Percentiles rank a stretch among this genome's conserved stretches.
Evolutionary conservation across 1,140 invertebrate genomes (phyloP).

Genomic region (Macrobrachium rosenbergii): DNA sequence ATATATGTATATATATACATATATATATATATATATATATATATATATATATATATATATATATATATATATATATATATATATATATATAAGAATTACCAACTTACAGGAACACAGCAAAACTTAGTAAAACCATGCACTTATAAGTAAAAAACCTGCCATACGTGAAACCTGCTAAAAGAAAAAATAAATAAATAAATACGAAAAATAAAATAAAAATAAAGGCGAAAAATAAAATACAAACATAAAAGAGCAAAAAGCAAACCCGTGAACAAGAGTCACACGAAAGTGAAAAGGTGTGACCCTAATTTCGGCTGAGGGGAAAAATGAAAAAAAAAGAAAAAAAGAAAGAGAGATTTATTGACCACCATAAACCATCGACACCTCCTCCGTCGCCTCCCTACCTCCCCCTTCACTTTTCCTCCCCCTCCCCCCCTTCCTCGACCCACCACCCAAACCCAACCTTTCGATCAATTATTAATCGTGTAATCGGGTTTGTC

Average conservation of each 20-base stretch:
- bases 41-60: too few species aligned
- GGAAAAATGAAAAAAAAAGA: too few species aligned
- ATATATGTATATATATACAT: background rate
- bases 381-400: background rate
- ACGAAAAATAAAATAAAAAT: background rate
- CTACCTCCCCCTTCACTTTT: too few species aligned
- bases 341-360: too few species aligned
- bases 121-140: too few species aligned
- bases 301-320: background rate
- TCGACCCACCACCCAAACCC: background rate
- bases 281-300: background rate
- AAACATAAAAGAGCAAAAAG: background rate
- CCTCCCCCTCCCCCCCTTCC: background rate
- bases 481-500: conserved; percentile 51
- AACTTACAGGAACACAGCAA: too few species aligned
- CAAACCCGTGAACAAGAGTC: background rate
- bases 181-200: background rate
- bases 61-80: too few species aligned
- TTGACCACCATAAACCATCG: too few species aligned
- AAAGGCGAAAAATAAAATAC: background rate
- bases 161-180: too few species aligned
- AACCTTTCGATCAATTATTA: conserved; percentile 32
- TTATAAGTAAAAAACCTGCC: too few species aligned
- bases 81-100: too few species aligned
- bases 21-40: background rate